These are phyloP conservation scores for Lissonota sp. DNA, from an alignment of 2,888 invertebrate species.

Conservation along the genomic window DNA sequence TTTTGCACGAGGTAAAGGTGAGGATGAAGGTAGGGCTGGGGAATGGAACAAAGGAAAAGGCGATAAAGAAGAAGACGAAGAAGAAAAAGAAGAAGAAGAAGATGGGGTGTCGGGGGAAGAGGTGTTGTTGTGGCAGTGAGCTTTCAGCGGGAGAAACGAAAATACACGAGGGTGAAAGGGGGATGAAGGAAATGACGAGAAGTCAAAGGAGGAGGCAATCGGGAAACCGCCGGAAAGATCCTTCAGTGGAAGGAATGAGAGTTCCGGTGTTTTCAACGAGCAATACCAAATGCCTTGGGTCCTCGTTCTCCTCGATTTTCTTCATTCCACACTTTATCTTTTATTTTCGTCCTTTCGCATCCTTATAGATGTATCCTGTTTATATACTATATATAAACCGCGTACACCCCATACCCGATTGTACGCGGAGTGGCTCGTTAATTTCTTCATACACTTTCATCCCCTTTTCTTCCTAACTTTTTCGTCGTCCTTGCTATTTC, in stretches of 20 bases:
- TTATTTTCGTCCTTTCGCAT: not conserved
- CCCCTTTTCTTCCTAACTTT: not conserved
- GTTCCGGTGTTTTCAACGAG: slow-evolving; percentile 53
- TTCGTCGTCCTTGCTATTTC: not conserved
- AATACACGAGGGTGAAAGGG: slow-evolving; percentile 8
- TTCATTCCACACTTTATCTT: not conserved
- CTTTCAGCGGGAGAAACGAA: slow-evolving; percentile 23
- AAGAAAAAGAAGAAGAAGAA: not conserved
- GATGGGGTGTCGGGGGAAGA: slow-evolving; percentile 8
- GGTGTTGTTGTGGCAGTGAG: slow-evolving; percentile 47
- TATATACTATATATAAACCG: not conserved
- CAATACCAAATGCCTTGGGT: slow-evolving; percentile 49
- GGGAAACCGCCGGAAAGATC: slow-evolving; percentile 45
- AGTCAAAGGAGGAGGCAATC: slow-evolving; percentile 58
- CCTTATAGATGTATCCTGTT: not conserved
- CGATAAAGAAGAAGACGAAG: slow-evolving; percentile 6
- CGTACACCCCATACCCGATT: slow-evolving; percentile 47
- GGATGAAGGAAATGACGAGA: slow-evolving; percentile 49
- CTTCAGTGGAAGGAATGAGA: slow-evolving; percentile 46
- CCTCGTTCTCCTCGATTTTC: slow-evolving; percentile 33
- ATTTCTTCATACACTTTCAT: slow-evolving; percentile 41
- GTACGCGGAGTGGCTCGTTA: slow-evolving; percentile 46
- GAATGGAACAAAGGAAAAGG: not conserved
- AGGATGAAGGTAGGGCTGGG: not conserved
- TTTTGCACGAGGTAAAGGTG: slow-evolving; percentile 17